These are phyloP conservation scores for Oscheius sp. DNA, from an alignment of 1,140 invertebrate genomes.

Conservation along the genomic window DNA sequence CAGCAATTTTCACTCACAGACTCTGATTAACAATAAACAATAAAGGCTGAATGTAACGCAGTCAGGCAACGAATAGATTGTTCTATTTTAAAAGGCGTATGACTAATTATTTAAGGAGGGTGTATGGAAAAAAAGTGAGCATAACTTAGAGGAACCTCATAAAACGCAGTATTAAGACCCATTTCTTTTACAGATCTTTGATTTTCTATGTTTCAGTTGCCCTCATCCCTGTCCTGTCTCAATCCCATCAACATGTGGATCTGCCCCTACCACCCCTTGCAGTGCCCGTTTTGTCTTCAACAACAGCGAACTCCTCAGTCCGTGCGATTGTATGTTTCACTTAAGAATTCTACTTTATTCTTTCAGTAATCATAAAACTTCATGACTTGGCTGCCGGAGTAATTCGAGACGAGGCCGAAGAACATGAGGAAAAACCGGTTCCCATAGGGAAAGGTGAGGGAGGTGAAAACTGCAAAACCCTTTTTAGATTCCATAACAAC, in stretches of 20 bases:
- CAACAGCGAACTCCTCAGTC: slow-evolving; percentile 1
- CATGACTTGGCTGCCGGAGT: not conserved
- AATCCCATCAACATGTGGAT: not conserved
- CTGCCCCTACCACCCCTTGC: not conserved
- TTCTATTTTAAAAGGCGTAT: no score
- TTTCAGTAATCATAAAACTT: slow-evolving; percentile 11
- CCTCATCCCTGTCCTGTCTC: not conserved
- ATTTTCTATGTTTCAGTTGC: not conserved
- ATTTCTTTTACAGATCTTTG: not conserved
- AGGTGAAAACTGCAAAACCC: no score
- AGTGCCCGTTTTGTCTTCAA: not conserved
- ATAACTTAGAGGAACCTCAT: no score
- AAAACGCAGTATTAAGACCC: no score
- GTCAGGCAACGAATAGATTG: no score
- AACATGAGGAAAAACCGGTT: not conserved
- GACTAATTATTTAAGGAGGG: no score
- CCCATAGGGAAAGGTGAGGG: slow-evolving; percentile 2
- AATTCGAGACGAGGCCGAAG: not conserved
- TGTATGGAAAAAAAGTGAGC: no score
- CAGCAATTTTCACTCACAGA: no score
- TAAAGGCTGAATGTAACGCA: no score
- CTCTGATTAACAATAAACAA: no score
- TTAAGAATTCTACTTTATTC: not conserved
- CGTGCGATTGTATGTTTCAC: not conserved
- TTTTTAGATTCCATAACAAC: no score